phyloP scores from a whole-genome alignment of 2,113 vertebrate genomes.

The Piprites chloris region DNA sequence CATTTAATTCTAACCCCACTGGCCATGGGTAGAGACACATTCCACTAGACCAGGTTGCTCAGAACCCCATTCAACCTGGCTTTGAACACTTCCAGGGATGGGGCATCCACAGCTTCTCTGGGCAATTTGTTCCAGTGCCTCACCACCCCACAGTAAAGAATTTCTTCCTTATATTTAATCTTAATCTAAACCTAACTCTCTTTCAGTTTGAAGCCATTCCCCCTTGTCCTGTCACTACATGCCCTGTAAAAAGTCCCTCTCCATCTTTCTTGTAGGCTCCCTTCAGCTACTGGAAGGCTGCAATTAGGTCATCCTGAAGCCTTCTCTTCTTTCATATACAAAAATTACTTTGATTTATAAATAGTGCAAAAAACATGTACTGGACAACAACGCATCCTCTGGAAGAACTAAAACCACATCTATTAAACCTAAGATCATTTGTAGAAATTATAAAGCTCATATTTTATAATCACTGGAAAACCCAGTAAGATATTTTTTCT shows the following conservation, averaged over 20 bases:
- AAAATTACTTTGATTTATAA: not conserved
- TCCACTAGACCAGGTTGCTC: not conserved
- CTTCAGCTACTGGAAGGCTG: not conserved
- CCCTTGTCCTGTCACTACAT: not conserved
- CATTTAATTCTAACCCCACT: not conserved
- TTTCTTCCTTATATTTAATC: not conserved
- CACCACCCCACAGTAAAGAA: not conserved
- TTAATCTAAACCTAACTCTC: not conserved
- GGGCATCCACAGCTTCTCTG: not conserved
- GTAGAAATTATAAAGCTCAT: not conserved
- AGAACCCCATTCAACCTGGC: not conserved
- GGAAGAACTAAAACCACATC: not conserved
- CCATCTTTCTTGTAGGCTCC: not conserved
- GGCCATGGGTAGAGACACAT: not conserved
- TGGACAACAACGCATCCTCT: not conserved
- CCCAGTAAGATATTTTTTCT: not conserved
- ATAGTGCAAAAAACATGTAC: not conserved
- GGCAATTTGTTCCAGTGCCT: not conserved
- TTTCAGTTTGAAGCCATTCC: not conserved
- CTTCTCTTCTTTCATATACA: not conserved
- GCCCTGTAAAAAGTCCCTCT: not conserved
- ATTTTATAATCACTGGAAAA: not conserved
- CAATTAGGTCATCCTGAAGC: not conserved
- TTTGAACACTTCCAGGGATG: not conserved
- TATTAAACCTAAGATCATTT: not conserved